Conservation (phyloP, 2,113 vertebrate species). For the Mohoua ochrocephala region DNA sequence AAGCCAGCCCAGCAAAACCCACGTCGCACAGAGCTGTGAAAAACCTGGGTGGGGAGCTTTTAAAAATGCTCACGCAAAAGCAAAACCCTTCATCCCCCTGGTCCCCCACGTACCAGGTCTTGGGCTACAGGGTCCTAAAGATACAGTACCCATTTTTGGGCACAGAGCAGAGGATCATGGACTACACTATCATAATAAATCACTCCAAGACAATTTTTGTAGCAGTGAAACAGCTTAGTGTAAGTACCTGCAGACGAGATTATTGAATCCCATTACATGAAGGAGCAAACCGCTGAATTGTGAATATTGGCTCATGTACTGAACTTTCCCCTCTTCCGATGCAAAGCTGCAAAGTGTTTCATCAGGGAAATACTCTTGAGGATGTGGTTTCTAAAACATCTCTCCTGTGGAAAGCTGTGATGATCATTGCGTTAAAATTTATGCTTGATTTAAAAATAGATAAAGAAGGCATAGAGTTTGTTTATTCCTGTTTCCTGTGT, state of each 20-base stretch:
- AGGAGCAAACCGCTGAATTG: neutral
- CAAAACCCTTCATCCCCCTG: neutral
- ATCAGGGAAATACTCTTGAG: neutral
- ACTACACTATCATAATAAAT: neutral
- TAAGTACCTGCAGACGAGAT: neutral
- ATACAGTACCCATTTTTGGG: neutral
- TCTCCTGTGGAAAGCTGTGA: neutral
- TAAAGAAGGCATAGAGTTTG: neutral
- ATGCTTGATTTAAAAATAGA: constrained; percentile 1
- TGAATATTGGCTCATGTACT: neutral
- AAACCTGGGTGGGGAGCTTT: neutral
- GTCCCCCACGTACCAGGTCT: neutral
- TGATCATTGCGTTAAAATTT: neutral
- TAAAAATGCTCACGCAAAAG: fast-evolving
- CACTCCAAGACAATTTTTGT: neutral
- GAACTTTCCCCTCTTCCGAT: neutral
- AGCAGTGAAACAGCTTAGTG: neutral
- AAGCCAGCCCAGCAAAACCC: neutral
- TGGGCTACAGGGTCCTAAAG: neutral
- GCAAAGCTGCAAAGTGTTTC: neutral
- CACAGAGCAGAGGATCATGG: neutral
- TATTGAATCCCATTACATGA: neutral
- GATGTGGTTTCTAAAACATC: neutral
- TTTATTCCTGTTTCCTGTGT: constrained; percentile 6
- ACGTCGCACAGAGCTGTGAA: fast-evolving